Conservation (phyloP, 2,888 invertebrate species). For the Lydus trimaculatus region DNA sequence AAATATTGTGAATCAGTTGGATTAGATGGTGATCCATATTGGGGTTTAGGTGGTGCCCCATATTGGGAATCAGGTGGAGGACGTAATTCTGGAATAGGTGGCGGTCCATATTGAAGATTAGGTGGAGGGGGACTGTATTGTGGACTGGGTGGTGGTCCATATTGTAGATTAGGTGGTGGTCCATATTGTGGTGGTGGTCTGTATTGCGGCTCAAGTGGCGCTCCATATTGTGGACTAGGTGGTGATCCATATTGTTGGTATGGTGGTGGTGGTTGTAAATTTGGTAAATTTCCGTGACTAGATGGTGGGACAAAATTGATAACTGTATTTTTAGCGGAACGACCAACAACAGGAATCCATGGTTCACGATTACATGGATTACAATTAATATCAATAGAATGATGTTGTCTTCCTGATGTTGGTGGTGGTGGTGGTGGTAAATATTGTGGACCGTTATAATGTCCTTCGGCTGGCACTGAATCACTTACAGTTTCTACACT, state of each 20-base stretch:
- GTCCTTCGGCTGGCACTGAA: constrained; percentile 35
- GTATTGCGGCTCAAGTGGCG: constrained; percentile 34
- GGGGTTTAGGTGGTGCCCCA: constrained; percentile 30
- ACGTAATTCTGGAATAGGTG: constrained; percentile 28
- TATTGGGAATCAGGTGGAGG: constrained; percentile 19
- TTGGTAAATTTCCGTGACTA: constrained; percentile 27
- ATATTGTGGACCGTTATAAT: constrained; percentile 40
- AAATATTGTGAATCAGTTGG: constrained; percentile 22
- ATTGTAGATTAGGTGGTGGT: constrained; percentile 30
- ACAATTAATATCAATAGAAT: constrained; percentile 63
- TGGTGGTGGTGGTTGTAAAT: constrained; percentile 25
- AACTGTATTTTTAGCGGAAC: constrained; percentile 46
- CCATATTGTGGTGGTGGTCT: constrained; percentile 34
- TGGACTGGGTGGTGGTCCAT: constrained; percentile 32
- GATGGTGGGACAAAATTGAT: constrained; percentile 50
- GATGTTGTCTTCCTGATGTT: constrained; percentile 28
- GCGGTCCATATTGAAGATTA: constrained; percentile 28
- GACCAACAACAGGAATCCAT: constrained; percentile 79
- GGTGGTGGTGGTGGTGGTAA: constrained; percentile 41
- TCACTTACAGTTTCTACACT: constrained; percentile 30
- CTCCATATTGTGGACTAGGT: too few species aligned
- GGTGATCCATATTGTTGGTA: constrained; percentile 32
- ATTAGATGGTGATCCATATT: constrained; percentile 31
- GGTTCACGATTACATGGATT: constrained; percentile 82
- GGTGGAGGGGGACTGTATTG: too few species aligned